phyloP scores from a whole-genome alignment of 2,797 vertebrate species.

The Acropternis orthonyx region DNA sequence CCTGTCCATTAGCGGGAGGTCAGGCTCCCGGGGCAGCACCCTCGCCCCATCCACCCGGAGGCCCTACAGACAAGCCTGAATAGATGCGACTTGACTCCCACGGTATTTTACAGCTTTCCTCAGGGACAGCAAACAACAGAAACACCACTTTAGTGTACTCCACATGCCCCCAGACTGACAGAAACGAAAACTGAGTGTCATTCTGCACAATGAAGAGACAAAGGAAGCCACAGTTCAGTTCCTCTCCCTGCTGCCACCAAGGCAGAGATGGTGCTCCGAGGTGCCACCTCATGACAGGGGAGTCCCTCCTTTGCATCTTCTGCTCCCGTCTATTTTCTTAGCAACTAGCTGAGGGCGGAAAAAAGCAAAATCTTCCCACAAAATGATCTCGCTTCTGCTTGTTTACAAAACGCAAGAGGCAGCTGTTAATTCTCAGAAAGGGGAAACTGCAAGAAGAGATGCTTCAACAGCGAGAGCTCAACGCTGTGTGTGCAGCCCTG shows the following conservation, averaged over 20 bases:
- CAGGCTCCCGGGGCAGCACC: background rate
- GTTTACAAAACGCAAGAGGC: background rate
- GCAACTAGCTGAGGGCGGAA: background rate
- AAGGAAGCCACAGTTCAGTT: background rate
- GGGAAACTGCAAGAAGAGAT: background rate
- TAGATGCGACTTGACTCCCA: background rate
- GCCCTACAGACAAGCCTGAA: background rate
- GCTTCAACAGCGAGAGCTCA: background rate
- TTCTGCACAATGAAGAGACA: background rate
- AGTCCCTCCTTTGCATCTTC: background rate
- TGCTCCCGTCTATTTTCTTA: background rate
- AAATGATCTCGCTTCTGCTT: rapidly evolving
- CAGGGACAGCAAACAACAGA: background rate
- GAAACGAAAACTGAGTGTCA: background rate
- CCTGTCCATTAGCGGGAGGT: background rate
- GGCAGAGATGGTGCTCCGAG: background rate
- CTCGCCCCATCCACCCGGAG: rapidly evolving
- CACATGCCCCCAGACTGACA: background rate
- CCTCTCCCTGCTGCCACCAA: background rate
- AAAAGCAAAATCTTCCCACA: background rate
- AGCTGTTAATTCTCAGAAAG: background rate
- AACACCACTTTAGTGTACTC: background rate
- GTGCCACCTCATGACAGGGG: background rate
- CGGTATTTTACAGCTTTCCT: background rate
- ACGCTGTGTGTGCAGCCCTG: background rate